phyloP scores from a whole-genome alignment of 2,888 invertebrate species.

The Priocnemis perturbator region DNA sequence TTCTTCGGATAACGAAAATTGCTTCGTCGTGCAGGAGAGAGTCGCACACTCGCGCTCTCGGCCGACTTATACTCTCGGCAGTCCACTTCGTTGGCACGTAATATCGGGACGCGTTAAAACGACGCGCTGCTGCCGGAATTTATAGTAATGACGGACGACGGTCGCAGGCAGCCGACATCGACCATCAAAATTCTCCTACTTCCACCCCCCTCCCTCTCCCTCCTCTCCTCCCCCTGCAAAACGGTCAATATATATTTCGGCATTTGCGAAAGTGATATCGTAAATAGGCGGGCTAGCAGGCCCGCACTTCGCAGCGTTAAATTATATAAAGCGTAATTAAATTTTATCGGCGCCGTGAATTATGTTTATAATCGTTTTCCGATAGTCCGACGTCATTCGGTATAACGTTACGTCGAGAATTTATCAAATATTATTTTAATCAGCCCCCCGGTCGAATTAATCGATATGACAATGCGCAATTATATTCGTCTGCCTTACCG shows the following conservation, averaged over 20 bases:
- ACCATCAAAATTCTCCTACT: too few species aligned
- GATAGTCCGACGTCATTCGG: slow-evolving; percentile 44
- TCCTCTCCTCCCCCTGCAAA: too few species aligned
- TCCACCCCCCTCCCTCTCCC: too few species aligned
- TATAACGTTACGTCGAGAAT: slow-evolving; percentile 35
- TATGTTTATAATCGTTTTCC: slow-evolving; percentile 58
- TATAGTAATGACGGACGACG: too few species aligned
- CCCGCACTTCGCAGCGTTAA: slow-evolving; percentile 33
- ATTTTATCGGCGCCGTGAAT: slow-evolving; percentile 57
- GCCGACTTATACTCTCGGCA: too few species aligned
- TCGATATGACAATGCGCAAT: slow-evolving; percentile 16
- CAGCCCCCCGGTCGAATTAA: slow-evolving; percentile 1
- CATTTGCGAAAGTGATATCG: slow-evolving; percentile 32
- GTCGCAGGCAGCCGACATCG: too few species aligned
- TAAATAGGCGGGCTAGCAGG: slow-evolving; percentile 37
- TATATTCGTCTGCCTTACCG: not conserved
- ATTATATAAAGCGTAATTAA: slow-evolving; percentile 56
- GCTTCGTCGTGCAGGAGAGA: too few species aligned
- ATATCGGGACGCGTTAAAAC: too few species aligned
- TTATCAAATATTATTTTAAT: slow-evolving; percentile 44
- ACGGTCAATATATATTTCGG: slow-evolving; percentile 21
- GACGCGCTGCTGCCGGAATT: too few species aligned
- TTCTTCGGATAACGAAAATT: too few species aligned
- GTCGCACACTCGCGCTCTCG: too few species aligned
- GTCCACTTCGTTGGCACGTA: too few species aligned